Conservation (phyloP, 2,888 invertebrate genomes). For the Allacma fusca region DNA sequence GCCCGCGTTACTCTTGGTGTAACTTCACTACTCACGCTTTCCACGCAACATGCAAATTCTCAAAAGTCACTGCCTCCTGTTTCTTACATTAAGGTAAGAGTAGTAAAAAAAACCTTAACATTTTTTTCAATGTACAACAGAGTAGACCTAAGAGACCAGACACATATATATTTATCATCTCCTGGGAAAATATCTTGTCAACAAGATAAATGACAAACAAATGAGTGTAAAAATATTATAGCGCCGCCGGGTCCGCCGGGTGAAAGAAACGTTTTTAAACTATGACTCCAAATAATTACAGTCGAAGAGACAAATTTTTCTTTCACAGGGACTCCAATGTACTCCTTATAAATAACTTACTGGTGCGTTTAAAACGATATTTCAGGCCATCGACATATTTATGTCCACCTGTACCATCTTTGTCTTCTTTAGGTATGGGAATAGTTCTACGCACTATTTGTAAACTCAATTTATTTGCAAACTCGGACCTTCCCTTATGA, state of each 20-base stretch:
- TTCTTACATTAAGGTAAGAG: constrained; percentile 65
- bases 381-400: constrained; percentile 66
- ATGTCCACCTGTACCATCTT: constrained; percentile 66
- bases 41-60: constrained; percentile 64
- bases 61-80: constrained; percentile 65
- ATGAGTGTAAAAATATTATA: too few relatives aligned
- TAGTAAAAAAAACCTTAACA: background rate
- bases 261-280: too few relatives aligned
- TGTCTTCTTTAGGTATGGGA: constrained; percentile 63
- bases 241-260: too few relatives aligned
- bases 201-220: too few relatives aligned
- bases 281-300: too few relatives aligned
- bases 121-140: background rate
- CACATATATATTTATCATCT: too few relatives aligned
- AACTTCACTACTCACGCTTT: constrained; percentile 63
- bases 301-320: too few relatives aligned
- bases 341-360: too few relatives aligned
- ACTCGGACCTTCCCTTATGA: background rate
- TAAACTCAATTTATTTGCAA: background rate
- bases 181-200: too few relatives aligned
- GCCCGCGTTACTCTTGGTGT: constrained; percentile 66
- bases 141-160: too few relatives aligned
- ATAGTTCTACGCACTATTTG: constrained; percentile 12
- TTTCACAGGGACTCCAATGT: too few relatives aligned
- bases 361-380: constrained; percentile 25